A percentile compares a stretch with the other conserved stretches of the same genome.
Evolutionary conservation across 1,140 invertebrate genomes (phyloP).

Genomic region (Philopotamus ludificatus): DNA sequence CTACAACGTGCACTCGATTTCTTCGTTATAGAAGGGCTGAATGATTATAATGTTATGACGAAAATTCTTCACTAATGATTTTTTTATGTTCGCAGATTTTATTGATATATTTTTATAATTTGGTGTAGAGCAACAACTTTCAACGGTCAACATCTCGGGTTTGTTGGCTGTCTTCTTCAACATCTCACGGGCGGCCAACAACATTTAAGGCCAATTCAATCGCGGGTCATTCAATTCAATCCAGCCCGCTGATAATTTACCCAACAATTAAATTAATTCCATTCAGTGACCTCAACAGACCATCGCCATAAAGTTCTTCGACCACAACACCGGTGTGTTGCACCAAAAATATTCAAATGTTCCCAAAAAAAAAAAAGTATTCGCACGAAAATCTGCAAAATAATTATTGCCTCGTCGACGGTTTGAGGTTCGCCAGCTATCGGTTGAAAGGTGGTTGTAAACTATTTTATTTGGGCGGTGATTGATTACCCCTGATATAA

Average conservation of each 20-base stretch:
- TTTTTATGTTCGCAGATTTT: no score
- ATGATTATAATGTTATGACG: no score
- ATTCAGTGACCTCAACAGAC: slow-evolving; percentile 28
- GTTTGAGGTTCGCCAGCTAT: slow-evolving; percentile 18
- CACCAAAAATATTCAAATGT: neutral
- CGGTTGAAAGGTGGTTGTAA: slow-evolving; percentile 35
- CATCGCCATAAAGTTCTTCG: slow-evolving; percentile 5
- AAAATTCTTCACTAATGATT: no score
- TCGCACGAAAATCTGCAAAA: neutral
- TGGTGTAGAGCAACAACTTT: no score
- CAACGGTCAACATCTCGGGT: no score
- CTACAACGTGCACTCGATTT: no score
- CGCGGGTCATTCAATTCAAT: slow-evolving; percentile 30
- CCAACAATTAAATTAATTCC: slow-evolving; percentile 41
- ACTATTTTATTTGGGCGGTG: slow-evolving; percentile 27
- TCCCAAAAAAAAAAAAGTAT: neutral
- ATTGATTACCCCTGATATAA: slow-evolving; percentile 26
- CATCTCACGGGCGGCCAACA: slow-evolving; percentile 9
- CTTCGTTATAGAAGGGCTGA: no score
- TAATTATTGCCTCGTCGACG: no score
- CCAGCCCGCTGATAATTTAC: slow-evolving; percentile 35
- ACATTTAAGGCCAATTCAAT: slow-evolving; percentile 27
- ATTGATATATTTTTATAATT: no score
- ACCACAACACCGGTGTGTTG: neutral
- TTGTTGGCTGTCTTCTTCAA: neutral